Conservation (phyloP, 2,888 invertebrate genomes). For the Cryptops parisi region DNA sequence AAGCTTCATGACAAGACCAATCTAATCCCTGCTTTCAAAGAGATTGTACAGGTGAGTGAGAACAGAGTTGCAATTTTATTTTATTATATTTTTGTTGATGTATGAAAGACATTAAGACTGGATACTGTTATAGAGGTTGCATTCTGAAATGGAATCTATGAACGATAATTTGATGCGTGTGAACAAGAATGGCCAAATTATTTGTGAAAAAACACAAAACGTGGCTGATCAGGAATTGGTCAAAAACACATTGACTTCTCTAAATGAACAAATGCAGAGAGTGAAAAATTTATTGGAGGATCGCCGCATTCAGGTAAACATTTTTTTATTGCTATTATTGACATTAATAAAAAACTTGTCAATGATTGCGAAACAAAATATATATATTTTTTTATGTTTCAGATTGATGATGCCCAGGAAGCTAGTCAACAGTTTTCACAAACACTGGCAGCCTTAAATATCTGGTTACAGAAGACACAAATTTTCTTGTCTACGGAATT, state of each 20-base stretch:
- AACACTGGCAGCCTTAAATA: constrained; percentile 61
- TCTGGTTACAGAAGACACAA: constrained; percentile 70
- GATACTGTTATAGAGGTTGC: constrained; percentile 49
- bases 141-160: constrained; percentile 54
- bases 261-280: constrained; percentile 63
- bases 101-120: too few relatives aligned
- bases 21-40: constrained; percentile 60
- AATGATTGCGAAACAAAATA: too few relatives aligned
- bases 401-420: constrained; percentile 56
- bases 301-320: constrained; percentile 49
- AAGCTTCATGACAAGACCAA: constrained; percentile 64
- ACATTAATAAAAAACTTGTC: constrained; percentile 1
- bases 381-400: constrained; percentile 13
- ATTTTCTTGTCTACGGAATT: constrained; percentile 63
- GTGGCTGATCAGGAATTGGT: constrained; percentile 60
- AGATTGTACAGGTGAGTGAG: constrained; percentile 45
- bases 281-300: constrained; percentile 66
- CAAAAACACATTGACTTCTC: constrained; percentile 54
- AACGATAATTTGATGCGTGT: constrained; percentile 62
- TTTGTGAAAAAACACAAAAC: constrained; percentile 64
- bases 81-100: too few relatives aligned
- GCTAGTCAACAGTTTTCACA: constrained; percentile 75
- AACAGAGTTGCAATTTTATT: too few relatives aligned
- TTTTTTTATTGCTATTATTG: neutral
- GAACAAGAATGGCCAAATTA: constrained; percentile 58